These are phyloP conservation scores for Otus sunia DNA, from an alignment of 2,113 vertebrate genomes.

Conservation along the genomic window DNA sequence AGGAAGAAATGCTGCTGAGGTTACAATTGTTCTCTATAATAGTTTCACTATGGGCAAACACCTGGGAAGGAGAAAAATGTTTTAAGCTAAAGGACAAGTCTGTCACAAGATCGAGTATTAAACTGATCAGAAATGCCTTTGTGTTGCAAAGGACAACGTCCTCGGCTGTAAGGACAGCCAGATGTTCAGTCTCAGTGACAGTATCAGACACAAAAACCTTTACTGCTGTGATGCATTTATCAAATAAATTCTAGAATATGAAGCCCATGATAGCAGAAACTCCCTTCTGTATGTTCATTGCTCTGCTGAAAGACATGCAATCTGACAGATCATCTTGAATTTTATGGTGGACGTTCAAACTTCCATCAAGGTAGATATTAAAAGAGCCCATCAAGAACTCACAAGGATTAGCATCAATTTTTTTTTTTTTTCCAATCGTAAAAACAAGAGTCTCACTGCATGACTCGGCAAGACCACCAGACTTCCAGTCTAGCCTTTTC, in stretches of 20 bases:
- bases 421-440: background rate
- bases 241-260: background rate
- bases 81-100: background rate
- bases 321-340: background rate
- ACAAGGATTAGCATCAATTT: background rate
- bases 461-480: background rate
- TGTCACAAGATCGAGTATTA: background rate
- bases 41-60: background rate
- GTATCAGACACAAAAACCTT: background rate
- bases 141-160: background rate
- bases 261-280: background rate
- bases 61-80: accelerated
- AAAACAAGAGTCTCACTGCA: background rate
- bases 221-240: background rate
- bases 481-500: background rate
- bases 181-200: background rate
- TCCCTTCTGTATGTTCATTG: background rate
- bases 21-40: background rate
- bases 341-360: no score
- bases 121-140: background rate
- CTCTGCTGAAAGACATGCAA: background rate
- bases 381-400: background rate
- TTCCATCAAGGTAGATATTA: background rate
- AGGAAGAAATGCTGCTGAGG: background rate
- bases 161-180: background rate